Base-by-base conservation (phyloP, 2,113 vertebrate genomes). In the Alces alces region DNA sequence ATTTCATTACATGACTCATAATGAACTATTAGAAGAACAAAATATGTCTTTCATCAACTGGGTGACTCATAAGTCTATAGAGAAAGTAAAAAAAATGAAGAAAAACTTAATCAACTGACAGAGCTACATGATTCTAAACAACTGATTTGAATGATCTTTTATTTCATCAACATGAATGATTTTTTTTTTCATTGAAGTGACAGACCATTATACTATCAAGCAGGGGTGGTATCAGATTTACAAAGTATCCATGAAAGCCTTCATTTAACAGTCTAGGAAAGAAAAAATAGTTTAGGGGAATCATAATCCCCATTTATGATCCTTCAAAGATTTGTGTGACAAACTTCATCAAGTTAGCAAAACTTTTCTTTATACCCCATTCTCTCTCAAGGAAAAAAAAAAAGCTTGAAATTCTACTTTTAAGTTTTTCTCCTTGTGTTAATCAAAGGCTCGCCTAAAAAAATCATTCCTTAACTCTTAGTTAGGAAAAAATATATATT, bases 11-110 rank as follows among this genome's bases (percentile, higher is more conserved):
- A 52, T 30, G 30, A 91, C 43, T 92, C 54, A 91, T 80, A 89
- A 95, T 78, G 89, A 8, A 88, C 28, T 96, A 50, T 83, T 95
- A 82, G 36, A 95, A 95, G 61, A 92, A 89, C 58, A 95, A 95
- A 93, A 95, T 79, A 84, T 33, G 45, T 79, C 19, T 93, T 87
- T 94, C 52, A 93, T 96, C 60, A 33, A 39, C 15, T 86, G 47
- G 5, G 30, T 97, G 39, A 90, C 64, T 96, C 85, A 87, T 96
- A 58, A 28, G 7, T 91, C 39, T 19, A 82, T 2, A 94, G 60
- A 93, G 80, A 93, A 94, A 94, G 43, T 80, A 54, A 95, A 95
- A 82, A 92, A 82, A 60, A 80, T 13, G 13, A 84, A 39, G n/a
- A 73, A 73, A 73, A 73, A 23, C 64, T 83, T 80, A 55, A 39